Conservation (phyloP, 2,113 vertebrate species). For the Gobius niger region DNA sequence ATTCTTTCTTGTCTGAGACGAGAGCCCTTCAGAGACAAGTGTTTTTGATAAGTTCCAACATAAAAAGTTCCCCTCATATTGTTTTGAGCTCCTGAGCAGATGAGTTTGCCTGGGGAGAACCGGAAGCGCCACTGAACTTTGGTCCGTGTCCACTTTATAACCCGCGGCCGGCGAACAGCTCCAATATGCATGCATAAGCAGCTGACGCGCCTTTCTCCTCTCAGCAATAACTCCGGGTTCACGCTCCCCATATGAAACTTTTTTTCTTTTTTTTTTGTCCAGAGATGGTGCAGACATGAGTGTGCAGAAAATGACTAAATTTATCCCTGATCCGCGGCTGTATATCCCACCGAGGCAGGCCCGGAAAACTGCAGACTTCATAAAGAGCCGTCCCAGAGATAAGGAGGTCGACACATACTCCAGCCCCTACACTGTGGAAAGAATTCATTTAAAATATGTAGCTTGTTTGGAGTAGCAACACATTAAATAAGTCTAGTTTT, state of each 20-base stretch:
- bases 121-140: not conserved
- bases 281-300: constrained; percentile 51
- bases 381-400: constrained; percentile 44
- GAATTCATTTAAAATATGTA: too few species aligned
- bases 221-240: constrained; percentile 17
- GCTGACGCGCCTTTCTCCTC: constrained; percentile 9
- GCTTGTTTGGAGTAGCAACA: too few species aligned
- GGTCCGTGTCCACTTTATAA: constrained; percentile 13
- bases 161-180: not conserved
- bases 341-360: constrained; percentile 51
- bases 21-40: not conserved
- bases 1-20: not conserved
- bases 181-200: constrained; percentile 11
- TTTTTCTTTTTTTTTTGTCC: constrained; percentile 17
- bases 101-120: not conserved
- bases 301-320: constrained; percentile 59
- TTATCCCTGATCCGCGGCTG: constrained; percentile 52
- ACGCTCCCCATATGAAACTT: constrained; percentile 28
- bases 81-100: not conserved
- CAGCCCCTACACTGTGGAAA: not conserved
- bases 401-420: not conserved
- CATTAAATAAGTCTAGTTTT: too few species aligned
- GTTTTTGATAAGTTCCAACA: not conserved
- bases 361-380: constrained; percentile 45
- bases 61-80: not conserved